Conservation (phyloP, 2,888 invertebrate genomes). For the Andrena fulva region DNA sequence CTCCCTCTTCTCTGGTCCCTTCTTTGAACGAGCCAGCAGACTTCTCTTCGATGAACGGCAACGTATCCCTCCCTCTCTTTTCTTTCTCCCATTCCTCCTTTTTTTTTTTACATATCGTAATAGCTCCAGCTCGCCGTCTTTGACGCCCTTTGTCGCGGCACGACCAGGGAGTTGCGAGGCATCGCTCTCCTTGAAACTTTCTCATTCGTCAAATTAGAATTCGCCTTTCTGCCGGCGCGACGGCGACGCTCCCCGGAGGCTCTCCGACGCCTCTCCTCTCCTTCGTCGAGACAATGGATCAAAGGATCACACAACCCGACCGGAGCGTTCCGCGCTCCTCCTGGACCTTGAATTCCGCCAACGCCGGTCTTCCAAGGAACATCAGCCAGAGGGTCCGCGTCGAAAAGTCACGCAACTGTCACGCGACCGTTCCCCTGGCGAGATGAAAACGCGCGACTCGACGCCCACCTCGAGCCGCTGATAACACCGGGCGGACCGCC, state of each 20-base stretch:
- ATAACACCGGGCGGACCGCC: no score
- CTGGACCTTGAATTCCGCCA: constrained; percentile 58
- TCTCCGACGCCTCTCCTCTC: constrained; percentile 60
- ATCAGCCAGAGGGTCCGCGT: constrained; percentile 22
- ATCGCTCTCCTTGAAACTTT: constrained; percentile 78
- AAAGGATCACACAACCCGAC: constrained; percentile 72
- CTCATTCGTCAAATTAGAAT: constrained; percentile 82
- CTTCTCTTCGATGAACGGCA: constrained; percentile 47
- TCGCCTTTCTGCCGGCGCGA: constrained; percentile 75
- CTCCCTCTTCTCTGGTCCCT: constrained; percentile 28
- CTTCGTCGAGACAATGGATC: constrained; percentile 79
- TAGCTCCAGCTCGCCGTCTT: constrained; percentile 64
- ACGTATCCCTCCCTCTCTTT: constrained; percentile 34
- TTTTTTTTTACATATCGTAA: constrained; percentile 70
- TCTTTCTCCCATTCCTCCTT: neutral
- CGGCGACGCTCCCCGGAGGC: constrained; percentile 73
- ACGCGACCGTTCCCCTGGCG: constrained; percentile 26
- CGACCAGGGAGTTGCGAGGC: constrained; percentile 55
- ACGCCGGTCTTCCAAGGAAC: constrained; percentile 57
- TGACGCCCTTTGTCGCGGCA: constrained; percentile 70
- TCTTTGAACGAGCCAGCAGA: constrained; percentile 26
- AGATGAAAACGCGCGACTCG: constrained; percentile 14
- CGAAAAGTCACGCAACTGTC: constrained; percentile 26
- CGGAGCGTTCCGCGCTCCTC: constrained; percentile 37
- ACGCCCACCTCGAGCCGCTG: neutral